Base-by-base conservation (phyloP, 2,888 invertebrate genomes). In the Aphidoletes aphidimyza region DNA sequence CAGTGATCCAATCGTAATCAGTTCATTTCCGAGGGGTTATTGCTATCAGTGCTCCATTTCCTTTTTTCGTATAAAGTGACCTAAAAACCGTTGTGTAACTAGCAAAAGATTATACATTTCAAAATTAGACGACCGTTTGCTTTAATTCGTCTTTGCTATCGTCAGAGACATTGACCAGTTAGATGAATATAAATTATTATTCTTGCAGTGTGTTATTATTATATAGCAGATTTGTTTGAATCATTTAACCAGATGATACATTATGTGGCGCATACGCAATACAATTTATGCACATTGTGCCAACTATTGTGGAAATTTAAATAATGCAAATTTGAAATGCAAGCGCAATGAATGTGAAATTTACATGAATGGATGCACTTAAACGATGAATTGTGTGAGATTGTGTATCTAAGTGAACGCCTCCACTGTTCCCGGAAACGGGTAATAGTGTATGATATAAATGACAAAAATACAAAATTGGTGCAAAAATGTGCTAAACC, bases 181-280 rank as follows among this genome's bases (percentile, higher is more conserved):
- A 9, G 14, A 69, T 30, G 69, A 26, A 69, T 11, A 1, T 9
- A 69, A 69, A 11, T 54, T 14, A 17, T 47, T 54, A 22, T 26
- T 2, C 5, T 14, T 54, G 26, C 9, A 11, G 9, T 69, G 69
- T 34, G 8, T n/a, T 54, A 14, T 26, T 14, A 14, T n/a, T 42
- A 69, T 69, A 0, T 30, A 30, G 69, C 34, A 69, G 30, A 22
- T 54, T 69, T 11, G 14, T 2, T 69, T 34, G 14, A 30, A 14
- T 69, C 69, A 17, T 30, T 30, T 30, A n/a, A 30, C 0, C 30
- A 2, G n/a, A 69, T 30, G 5, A 30, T 2, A 69, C 30, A 69
- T 30, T 69, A 69, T 69, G 34, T 69, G 69, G 69, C 69, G 69
- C 69, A 69, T 69, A 69, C 69, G 69, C 69, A 69, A 69, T 11